These are phyloP conservation scores for Tipula helvola DNA, from an alignment of 2,888 invertebrate species.

Conservation along the genomic window DNA sequence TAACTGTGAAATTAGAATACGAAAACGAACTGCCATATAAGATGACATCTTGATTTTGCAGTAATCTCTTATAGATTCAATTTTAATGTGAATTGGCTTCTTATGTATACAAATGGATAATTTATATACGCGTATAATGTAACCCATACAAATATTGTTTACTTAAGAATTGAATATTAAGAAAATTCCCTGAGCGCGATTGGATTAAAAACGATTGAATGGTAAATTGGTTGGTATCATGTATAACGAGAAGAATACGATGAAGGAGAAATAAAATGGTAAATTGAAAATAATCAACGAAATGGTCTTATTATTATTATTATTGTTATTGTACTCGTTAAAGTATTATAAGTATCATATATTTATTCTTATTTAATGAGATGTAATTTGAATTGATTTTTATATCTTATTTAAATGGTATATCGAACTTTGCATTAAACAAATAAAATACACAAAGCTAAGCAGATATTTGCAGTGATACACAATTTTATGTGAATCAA, in stretches of 20 bases:
- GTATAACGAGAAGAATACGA: neutral
- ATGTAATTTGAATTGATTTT: neutral
- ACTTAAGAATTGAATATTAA: too few species aligned
- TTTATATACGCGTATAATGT: neutral
- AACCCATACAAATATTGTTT: neutral
- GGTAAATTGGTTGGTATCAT: neutral
- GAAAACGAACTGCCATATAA: neutral
- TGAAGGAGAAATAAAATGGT: neutral
- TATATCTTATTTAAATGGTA: neutral
- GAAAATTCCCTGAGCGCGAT: neutral
- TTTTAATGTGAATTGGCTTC: neutral
- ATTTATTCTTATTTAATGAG: neutral
- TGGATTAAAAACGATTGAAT: neutral
- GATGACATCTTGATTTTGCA: neutral
- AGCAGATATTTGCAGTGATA: too few species aligned
- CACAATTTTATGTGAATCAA: too few species aligned
- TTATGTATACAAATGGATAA: neutral
- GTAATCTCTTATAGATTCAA: neutral
- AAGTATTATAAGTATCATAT: too few species aligned
- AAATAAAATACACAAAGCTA: too few species aligned
- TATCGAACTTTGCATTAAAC: neutral
- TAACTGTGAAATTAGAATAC: neutral
- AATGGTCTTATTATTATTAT: neutral
- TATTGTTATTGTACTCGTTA: neutral
- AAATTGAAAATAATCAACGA: neutral